Percentiles rank a stretch among this genome's conserved stretches.
These are phyloP conservation scores for Bagarius yarrelli DNA, from an alignment of 2,113 vertebrate species.

Conservation along the genomic window DNA sequence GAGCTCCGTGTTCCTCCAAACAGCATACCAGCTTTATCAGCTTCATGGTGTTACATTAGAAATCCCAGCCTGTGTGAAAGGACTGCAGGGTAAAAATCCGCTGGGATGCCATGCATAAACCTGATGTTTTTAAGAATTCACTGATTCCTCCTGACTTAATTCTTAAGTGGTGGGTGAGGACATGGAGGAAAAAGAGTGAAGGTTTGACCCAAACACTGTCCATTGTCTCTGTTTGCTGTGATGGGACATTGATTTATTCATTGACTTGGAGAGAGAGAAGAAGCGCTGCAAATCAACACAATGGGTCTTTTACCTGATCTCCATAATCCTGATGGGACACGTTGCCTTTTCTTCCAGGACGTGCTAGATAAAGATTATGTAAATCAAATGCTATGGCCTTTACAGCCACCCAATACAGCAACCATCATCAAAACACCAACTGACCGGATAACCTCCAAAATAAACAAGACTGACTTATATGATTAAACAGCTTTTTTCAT, in stretches of 20 bases:
- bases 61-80: background rate
- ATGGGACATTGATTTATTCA: background rate
- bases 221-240: background rate
- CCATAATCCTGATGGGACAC: background rate
- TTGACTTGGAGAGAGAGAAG: too few relatives aligned
- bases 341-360: background rate
- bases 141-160: background rate
- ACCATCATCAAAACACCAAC: background rate
- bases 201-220: background rate
- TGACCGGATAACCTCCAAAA: background rate
- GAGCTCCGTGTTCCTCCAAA: background rate
- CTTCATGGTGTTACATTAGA: background rate
- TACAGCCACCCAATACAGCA: background rate
- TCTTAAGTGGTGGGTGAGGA: background rate
- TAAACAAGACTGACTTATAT: too few relatives aligned
- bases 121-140: background rate
- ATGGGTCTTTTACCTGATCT: background rate
- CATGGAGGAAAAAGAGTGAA: background rate
- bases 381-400: background rate
- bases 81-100: background rate
- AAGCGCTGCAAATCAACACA: too few relatives aligned
- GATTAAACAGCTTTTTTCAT: too few relatives aligned
- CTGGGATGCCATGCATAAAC: background rate
- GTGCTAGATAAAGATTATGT: background rate
- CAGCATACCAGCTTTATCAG: slow-evolving; percentile 13